Base-by-base conservation (phyloP, 2,797 vertebrate species). In the Lycodopsis pacificus region DNA sequence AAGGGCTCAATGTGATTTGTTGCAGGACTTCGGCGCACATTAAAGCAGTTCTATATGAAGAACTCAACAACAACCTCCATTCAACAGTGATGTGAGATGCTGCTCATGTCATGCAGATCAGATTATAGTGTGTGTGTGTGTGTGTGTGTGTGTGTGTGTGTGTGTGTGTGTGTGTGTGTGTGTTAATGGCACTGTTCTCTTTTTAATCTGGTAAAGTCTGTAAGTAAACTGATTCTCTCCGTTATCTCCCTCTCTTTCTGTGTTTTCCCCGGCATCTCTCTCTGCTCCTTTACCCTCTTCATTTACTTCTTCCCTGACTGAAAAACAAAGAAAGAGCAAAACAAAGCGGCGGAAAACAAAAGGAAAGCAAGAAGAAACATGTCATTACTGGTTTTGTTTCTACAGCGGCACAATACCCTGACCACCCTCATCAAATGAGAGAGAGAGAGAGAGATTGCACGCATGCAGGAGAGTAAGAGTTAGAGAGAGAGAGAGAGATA, bases 301-400 rank as follows among this genome's bases (percentile, higher is more conserved):
- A 88, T 91, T 90, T 89, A 86, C 88, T 86, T 71, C 76, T 78
- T 61, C 79, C 63, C 65, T 68, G 65, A 83, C 75, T 68, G 17
- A 68, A 80, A 80, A 87, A 88, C 81, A 89, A 86, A 82, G 83
- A 65, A 54, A 51, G 81, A n/a, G 75, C 76, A 78, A 89, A 88
- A 88, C 84, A 92, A 87, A 90, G 84, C 89, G 0, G 64, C 2
- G 5, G 78, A 81, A 88, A 86, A 93, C 82, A 90, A 93, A 89
- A 79, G 81, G 56, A 82, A 57, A 79, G 83, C 88, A 86, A 86
- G 73, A 86, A 49, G 86, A 93, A 34, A 89, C 86, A 66, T 88
- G 90, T 91, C 87, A 93, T 89, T 87, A 88, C 66, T 65, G 82
- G 77, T 79, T 90, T 84, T 90, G 85, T 89, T 91, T 89, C 82